phyloP scores from a whole-genome alignment of 2,888 invertebrate genomes.

The Drepanosiphum platanoidis region DNA sequence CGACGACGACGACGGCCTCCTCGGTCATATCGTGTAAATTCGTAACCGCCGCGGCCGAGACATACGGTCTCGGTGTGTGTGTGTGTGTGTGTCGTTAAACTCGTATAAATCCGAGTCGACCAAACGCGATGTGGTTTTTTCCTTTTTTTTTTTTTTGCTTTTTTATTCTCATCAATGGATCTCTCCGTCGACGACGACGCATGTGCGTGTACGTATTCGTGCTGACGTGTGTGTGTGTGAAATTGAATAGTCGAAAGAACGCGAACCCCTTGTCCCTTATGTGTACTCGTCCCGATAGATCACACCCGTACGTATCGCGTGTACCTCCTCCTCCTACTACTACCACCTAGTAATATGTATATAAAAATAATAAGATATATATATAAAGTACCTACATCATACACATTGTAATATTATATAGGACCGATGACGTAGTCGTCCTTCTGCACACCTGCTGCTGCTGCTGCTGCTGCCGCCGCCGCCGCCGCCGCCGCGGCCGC shows the following conservation, averaged over 20 bases:
- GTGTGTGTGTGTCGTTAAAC: not conserved
- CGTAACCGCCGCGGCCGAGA: too few species aligned
- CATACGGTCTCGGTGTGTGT: too few species aligned
- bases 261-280: conserved; percentile 16
- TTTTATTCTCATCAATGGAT: conserved; percentile 19
- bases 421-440: conserved; percentile 54
- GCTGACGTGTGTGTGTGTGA: not conserved
- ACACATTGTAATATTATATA: conserved; percentile 52
- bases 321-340: conserved; percentile 20
- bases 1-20: not conserved
- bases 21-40: not conserved
- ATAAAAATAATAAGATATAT: too few species aligned
- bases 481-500: conserved; percentile 30
- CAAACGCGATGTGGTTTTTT: not conserved
- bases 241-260: conserved; percentile 22
- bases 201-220: not conserved
- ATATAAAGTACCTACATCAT: not conserved
- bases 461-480: not conserved
- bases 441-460: conserved; percentile 58
- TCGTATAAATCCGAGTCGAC: not conserved
- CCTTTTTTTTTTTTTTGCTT: not conserved
- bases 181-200: too few species aligned
- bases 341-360: conserved; percentile 11
- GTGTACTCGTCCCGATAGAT: conserved; percentile 34
- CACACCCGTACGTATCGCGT: conserved; percentile 31